A percentile compares a stretch with the other conserved stretches of the same genome.
phyloP scores from a whole-genome alignment of 2,797 vertebrate genomes.

The Poecilia wingei region DNA sequence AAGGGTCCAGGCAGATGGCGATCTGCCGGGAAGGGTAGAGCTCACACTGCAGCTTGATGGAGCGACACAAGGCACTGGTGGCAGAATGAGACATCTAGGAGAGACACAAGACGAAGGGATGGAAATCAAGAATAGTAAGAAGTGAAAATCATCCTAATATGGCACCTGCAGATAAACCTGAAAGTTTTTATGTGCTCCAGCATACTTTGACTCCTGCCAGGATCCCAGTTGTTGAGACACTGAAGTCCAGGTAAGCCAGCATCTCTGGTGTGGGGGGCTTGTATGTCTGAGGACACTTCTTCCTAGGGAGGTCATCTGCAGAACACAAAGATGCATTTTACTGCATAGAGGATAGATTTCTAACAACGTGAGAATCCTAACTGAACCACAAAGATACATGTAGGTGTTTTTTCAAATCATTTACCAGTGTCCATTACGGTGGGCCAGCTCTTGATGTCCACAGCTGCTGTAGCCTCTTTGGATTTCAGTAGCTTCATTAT shows the following conservation, averaged over 20 bases:
- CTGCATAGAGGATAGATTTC: not conserved
- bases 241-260: constrained; percentile 97
- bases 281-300: constrained; percentile 87
- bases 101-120: constrained; percentile 12
- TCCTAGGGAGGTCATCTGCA: constrained; percentile 94
- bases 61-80: constrained; percentile 97
- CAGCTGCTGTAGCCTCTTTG: constrained; percentile 92
- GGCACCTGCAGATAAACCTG: not conserved
- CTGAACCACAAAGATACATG: not conserved
- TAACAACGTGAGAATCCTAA: not conserved
- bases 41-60: constrained; percentile 97
- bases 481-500: constrained; percentile 95
- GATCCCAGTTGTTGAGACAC: constrained; percentile 96
- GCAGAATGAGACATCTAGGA: constrained; percentile 94
- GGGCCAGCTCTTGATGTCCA: constrained; percentile 94
- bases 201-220: constrained; percentile 95
- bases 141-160: not conserved
- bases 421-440: constrained; percentile 93
- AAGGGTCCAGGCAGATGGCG: constrained; percentile 96
- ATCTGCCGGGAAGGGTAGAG: constrained; percentile 96
- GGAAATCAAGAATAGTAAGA: not conserved
- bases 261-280: constrained; percentile 90
- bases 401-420: not conserved
- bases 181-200: not conserved
- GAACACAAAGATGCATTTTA: not conserved